Base-by-base conservation (phyloP, 2,797 vertebrate species). In the Clarias pachynema region DNA sequence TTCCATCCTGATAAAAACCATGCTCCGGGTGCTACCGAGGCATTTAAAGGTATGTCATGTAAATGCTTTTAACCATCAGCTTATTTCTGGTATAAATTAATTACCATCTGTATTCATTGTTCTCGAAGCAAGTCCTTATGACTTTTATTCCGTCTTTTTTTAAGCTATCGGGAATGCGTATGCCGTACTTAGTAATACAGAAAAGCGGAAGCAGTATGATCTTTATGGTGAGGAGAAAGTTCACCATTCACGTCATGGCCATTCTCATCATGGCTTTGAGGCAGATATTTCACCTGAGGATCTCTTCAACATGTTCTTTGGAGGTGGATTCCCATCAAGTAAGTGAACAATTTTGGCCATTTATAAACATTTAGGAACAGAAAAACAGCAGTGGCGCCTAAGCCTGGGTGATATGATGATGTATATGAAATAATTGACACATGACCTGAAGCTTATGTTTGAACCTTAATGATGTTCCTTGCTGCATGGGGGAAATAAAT, bases 221-320 rank as follows among this genome's bases (percentile, higher is more conserved):
- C 97, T 98, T 88, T 99, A 97, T 1, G 98, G 98, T 5, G 97
- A 98, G 0, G 97, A 99, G 89, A 96, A 95, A 81, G 93, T 95
- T 86, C 95, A 96, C 87, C 91, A 96, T 0, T 90, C 89, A 65
- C 95, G 96, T 66, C 97, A 97, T 0, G 92, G 97, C 0, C 96
- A 98, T 87, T 96, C 94, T 72, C 95, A 93, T 72, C 87, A 89
- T 2, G 94, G 94, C 82, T 96, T 99, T 34, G 98, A 99, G 91
- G 97, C 98, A 0, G 98, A 99, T 92, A 99, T 99, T 92, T 99
- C 98, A 57, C 98, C 98, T 0, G 98, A 99, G 91, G 98, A 99
- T 91, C 97, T 99, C 89, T 99, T 99, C 93, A 99, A 99, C 91
- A 99, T 99, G 98, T 99, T 99, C 92, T 99, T 99, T 83, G 98